Evolutionary conservation across 1,140 invertebrate species (phyloP), one percentile per base, ranked within the genome.

Genomic region (Drosophila malerkotliana): DNA sequence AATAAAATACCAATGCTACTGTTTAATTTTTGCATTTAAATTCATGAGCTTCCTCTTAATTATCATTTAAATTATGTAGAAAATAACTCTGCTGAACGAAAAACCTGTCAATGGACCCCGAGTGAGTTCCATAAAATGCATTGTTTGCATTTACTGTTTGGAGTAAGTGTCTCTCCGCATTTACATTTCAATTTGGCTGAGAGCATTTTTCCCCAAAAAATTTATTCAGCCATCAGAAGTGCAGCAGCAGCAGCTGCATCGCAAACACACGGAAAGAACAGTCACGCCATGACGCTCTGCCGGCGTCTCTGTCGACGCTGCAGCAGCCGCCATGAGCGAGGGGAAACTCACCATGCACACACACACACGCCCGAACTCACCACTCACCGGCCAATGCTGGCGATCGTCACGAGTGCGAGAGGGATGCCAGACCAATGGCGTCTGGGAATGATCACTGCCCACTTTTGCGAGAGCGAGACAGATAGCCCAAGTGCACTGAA

Each of bases 381-480:
- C 68, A 73, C 60, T 24, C 45, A 37, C 62, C 53, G 52, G 51
- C 71, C 69, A 73, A 73, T 62, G 51, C 41, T 60, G 41, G 48
- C 41, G 21, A 44, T 34, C 55, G 28, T 34, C 14, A 49, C 52
- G 14, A 30, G 79, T 67, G 45, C 63, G 72, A 83, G 61, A 53
- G 79, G 79, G 88, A 90, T 26, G 76, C 71, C 81, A 85, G 73
- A 82, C 63, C 61, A 89, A 90, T 90, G 88, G 89, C 89, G 76
- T 87, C 67, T 61, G 52, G 79, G 69, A 52, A 87, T 49, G 66
- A 66, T 71, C 66, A 79, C 64, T 37, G 64, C 61, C 62, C 45
- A 66, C 41, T 72, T 37, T 44, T 60, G 41, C n/a, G 26, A 4
- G 12, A 48, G 30, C 63, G 21, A 41, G 51, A 49, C 2, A 48